phyloP scores from a whole-genome alignment of 2,888 invertebrate species.

The Ditula angustiorana region DNA sequence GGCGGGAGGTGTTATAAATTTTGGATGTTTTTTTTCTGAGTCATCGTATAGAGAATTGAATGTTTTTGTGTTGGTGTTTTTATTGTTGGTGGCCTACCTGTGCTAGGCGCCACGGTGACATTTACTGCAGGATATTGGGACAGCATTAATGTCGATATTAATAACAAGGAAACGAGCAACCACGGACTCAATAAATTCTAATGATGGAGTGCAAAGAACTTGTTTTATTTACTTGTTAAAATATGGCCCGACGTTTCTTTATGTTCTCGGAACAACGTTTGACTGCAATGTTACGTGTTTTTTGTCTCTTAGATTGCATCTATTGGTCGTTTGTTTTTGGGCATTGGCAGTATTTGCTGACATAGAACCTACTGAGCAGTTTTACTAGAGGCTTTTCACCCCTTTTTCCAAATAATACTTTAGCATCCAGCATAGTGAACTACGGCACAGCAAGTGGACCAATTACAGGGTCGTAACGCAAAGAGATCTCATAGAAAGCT shows the following conservation, averaged over 20 bases:
- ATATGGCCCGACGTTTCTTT: constrained; percentile 64
- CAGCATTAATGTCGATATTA: constrained; percentile 83
- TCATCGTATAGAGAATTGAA: constrained; percentile 72
- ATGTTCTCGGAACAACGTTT: constrained; percentile 42
- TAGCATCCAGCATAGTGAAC: too few species aligned
- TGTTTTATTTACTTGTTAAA: constrained; percentile 70
- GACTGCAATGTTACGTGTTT: constrained; percentile 25
- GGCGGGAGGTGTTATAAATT: constrained; percentile 79
- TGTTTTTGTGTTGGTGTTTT: constrained; percentile 75
- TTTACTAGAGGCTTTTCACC: too few species aligned
- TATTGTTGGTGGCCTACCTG: constrained; percentile 76
- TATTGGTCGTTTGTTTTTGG: constrained; percentile 28
- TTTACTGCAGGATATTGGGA: constrained; percentile 84
- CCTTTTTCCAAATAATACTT: too few species aligned
- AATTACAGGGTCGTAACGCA: too few species aligned
- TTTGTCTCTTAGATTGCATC: constrained; percentile 30
- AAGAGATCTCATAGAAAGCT: too few species aligned
- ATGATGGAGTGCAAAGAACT: constrained; percentile 64
- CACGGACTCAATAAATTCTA: constrained; percentile 74
- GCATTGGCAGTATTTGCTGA: background rate
- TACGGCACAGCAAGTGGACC: too few species aligned
- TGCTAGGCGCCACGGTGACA: constrained; percentile 83
- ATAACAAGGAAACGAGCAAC: constrained; percentile 73
- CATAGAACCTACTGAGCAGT: too few species aligned
- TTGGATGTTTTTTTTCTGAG: constrained; percentile 67